A percentile compares a stretch with the other conserved stretches of the same genome.
Evolutionary conservation across 2,888 invertebrate species (phyloP).

Genomic region (Athalia circularis): DNA sequence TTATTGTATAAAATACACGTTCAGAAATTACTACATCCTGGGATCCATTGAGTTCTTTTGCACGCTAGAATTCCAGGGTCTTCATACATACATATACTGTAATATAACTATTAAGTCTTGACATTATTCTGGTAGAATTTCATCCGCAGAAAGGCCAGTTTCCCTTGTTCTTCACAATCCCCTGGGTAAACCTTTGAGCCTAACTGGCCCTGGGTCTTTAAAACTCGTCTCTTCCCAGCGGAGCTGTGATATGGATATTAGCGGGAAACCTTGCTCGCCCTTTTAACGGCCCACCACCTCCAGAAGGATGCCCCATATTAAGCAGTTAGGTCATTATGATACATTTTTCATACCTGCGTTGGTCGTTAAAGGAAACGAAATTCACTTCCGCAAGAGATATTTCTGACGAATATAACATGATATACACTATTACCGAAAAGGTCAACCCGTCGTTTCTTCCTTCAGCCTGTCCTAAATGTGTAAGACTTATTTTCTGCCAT

Average conservation of each 20-base stretch:
- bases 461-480: too few relatives aligned
- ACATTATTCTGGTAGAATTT: conserved; percentile 8
- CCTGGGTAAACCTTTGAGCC: background rate
- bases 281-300: conserved; percentile 3
- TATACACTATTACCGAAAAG: too few relatives aligned
- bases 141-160: background rate
- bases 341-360: conserved; percentile 28
- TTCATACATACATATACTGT: too few relatives aligned
- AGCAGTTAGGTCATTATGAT: background rate
- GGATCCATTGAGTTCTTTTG: background rate
- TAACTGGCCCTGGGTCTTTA: conserved; percentile 14
- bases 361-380: too few relatives aligned
- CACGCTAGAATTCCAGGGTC: background rate
- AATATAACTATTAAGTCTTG: conserved; percentile 9
- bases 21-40: background rate
- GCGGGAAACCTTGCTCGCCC: conserved; percentile 27
- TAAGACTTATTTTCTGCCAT: too few relatives aligned
- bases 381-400: too few relatives aligned
- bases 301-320: conserved; percentile 3
- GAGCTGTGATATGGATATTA: background rate
- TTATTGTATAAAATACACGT: background rate
- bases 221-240: conserved; percentile 24
- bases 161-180: background rate
- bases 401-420: too few relatives aligned
- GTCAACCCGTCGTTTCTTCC: too few relatives aligned